Percentiles rank a stretch among this genome's conserved stretches.
These are phyloP conservation scores for Cyclargus thomasi DNA, from an alignment of 1,140 invertebrate genomes.

Conservation along the genomic window DNA sequence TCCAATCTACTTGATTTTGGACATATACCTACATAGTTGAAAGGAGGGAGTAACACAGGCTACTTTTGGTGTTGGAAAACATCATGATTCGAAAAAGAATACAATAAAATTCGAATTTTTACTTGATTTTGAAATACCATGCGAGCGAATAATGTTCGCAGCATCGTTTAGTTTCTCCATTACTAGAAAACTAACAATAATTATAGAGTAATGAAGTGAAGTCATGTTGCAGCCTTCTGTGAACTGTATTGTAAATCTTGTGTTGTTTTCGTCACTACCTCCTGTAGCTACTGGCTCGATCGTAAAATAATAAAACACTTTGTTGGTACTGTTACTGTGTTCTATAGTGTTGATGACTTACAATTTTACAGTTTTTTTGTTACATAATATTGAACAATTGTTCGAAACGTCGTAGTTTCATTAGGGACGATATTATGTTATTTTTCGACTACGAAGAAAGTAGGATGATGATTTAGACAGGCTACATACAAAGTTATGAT, in stretches of 20 bases:
- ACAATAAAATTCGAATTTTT: too few species aligned
- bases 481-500: too few species aligned
- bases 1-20: too few species aligned
- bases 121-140: too few species aligned
- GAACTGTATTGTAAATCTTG: conserved; percentile 9
- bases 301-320: conserved; percentile 11
- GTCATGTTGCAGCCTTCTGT: not conserved
- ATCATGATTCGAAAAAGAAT: too few species aligned
- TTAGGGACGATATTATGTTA: not conserved
- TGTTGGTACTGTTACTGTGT: conserved; percentile 9
- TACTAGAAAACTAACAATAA: conserved; percentile 6
- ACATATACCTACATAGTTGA: too few species aligned
- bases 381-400: conserved; percentile 11
- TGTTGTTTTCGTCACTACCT: conserved; percentile 4
- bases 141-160: too few species aligned
- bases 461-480: not conserved
- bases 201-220: not conserved
- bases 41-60: too few species aligned
- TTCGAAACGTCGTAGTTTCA: not conserved
- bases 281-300: conserved; percentile 6
- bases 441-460: not conserved
- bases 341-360: conserved; percentile 2
- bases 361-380: conserved; percentile 15
- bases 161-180: not conserved
- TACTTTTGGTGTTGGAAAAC: too few species aligned